Evolutionary conservation across 2,888 invertebrate species (phyloP), one percentile per base, ranked within the genome.

Genomic region (Brachylomia viminalis): DNA sequence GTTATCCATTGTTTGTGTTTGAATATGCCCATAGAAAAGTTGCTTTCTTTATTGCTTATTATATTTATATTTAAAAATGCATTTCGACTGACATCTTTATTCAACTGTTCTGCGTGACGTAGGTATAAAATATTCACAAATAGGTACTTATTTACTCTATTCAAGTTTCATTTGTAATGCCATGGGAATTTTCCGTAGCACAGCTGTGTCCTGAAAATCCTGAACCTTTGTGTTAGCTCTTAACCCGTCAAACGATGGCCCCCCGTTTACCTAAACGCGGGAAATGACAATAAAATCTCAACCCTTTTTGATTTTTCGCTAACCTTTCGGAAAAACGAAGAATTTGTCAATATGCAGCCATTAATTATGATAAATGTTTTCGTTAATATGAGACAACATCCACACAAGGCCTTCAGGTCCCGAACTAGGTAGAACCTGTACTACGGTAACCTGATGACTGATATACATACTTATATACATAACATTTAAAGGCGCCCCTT

Each of bases 171-270:
- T 17, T 33, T 27, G 33, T 52, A 54, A 54, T 17, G 20, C 27
- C 42, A 23, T 20, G 58, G 49, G 65, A 77, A 68, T 77, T 59
- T 42, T 68, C 38, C 38, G 17, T 47, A 68, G 7, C 77, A 54
- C 77, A 69, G 45, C 17, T 71, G 71, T 66, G 71, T n/a, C 54
- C 54, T 79, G 56, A 66, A 66, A 79, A 61, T n/a, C n/a, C n/a
- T 49, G 8, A 61, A 56, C 42, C 23, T 76, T 65, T 76, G 61
- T 59, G 17, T n/a, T 17, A 15, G 38, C n/a, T 61, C 42, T 58
- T 75, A n/a, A n/a, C n/a, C n/a, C n/a, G n/a, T n/a, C n/a, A n/a
- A n/a, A n/a, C n/a, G n/a, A n/a, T n/a, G n/a, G n/a, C n/a, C n/a
- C n/a, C n/a, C n/a, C n/a, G n/a, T n/a, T n/a, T n/a, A n/a, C n/a